These are phyloP conservation scores for Porphyrio hochstetteri DNA, from an alignment of 2,113 vertebrate genomes.

Conservation along the genomic window DNA sequence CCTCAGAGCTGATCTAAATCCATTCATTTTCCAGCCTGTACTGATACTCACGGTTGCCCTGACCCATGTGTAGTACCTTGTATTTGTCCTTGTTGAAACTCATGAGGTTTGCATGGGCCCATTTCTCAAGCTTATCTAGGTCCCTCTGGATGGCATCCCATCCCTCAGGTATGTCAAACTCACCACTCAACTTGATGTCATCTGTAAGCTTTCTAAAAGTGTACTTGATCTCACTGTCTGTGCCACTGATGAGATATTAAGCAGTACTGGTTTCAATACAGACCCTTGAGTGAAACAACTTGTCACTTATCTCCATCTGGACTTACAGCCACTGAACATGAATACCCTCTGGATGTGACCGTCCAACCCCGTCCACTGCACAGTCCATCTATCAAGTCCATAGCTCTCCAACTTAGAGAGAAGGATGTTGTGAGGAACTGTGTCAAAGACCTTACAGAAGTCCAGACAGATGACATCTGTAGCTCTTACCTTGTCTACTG, in stretches of 20 bases:
- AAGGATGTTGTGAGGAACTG: too few relatives aligned
- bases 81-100: background rate
- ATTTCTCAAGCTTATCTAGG: background rate
- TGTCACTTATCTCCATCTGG: background rate
- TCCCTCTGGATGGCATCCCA: background rate
- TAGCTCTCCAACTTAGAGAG: too few relatives aligned
- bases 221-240: background rate
- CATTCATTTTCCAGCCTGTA: background rate
- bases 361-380: background rate
- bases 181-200: background rate
- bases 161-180: background rate
- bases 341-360: background rate
- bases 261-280: accelerated
- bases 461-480: too few relatives aligned
- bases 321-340: background rate
- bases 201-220: background rate
- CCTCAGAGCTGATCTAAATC: background rate
- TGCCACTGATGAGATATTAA: background rate
- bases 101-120: background rate
- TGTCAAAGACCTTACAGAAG: too few relatives aligned
- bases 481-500: too few relatives aligned
- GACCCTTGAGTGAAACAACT: background rate
- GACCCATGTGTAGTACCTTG: background rate
- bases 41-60: background rate
- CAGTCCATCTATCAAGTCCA: background rate